phyloP scores from a whole-genome alignment of 2,113 vertebrate genomes.

The Indri indri region DNA sequence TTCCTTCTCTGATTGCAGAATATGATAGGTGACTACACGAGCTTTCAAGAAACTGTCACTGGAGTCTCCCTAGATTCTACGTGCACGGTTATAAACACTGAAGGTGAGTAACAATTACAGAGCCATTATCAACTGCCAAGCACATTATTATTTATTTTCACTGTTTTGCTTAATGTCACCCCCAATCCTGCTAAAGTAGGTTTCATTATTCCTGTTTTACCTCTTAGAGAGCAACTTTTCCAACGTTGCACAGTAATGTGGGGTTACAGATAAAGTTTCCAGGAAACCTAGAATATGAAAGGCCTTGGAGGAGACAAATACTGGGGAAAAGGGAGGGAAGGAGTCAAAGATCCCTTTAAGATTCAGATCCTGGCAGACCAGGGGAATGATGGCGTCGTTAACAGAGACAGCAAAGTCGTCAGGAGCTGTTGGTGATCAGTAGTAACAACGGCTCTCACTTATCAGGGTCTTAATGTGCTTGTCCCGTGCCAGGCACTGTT shows the following conservation, averaged over 20 bases:
- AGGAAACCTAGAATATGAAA: neutral
- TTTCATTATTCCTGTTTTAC: neutral
- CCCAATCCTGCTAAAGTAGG: neutral
- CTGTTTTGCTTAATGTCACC: neutral
- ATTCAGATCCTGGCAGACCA: neutral
- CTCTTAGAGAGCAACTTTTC: neutral
- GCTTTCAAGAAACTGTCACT: neutral
- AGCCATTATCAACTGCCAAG: neutral
- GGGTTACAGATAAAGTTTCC: neutral
- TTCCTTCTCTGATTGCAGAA: neutral
- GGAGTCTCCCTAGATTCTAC: neutral
- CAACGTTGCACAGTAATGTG: fast-evolving
- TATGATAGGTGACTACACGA: no score
- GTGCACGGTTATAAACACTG: fast-evolving
- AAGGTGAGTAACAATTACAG: fast-evolving
- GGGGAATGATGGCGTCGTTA: neutral
- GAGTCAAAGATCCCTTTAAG: no score
- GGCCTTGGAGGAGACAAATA: neutral
- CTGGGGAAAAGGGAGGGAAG: neutral
- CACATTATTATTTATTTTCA: neutral
- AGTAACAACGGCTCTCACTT: fast-evolving
- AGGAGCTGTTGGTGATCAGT: neutral
- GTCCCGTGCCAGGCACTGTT: fast-evolving
- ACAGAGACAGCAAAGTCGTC: fast-evolving
- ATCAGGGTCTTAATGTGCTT: fast-evolving